Percentiles rank a stretch among this genome's conserved stretches.
Conservation (phyloP, 2,888 invertebrate genomes). For the Andrena chrysosceles region DNA sequence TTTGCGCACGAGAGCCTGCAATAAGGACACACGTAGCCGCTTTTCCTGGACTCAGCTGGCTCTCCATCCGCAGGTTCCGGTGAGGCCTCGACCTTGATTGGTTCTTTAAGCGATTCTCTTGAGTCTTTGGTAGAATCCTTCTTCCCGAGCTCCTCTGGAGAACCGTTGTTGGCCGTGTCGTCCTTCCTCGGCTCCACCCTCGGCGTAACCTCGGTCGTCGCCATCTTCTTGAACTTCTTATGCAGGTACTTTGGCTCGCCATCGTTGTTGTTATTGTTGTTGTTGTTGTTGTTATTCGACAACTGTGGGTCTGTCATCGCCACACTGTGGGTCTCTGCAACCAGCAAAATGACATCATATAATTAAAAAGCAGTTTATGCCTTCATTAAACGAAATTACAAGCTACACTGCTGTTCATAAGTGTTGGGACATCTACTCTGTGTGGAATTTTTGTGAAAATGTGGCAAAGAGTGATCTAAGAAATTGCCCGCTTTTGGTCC, state of each 20-base stretch:
- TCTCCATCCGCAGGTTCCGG: slow-evolving; percentile 77
- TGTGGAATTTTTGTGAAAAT: no score
- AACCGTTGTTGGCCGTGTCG: slow-evolving; percentile 52
- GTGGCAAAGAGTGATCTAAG: no score
- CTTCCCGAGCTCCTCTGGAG: slow-evolving; percentile 66
- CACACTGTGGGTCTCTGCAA: slow-evolving; percentile 80
- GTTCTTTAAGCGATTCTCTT: slow-evolving; percentile 71
- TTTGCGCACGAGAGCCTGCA: slow-evolving; percentile 96
- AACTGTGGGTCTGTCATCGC: slow-evolving; percentile 84
- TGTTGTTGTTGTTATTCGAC: slow-evolving; percentile 78
- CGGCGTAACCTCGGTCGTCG: slow-evolving; percentile 85
- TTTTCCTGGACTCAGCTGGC: slow-evolving; percentile 83
- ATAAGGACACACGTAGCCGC: slow-evolving; percentile 94
- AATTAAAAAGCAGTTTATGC: background rate
- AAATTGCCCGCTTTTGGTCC: no score
- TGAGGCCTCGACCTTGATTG: slow-evolving; percentile 68
- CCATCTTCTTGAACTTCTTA: slow-evolving; percentile 97
- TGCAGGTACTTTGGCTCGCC: slow-evolving; percentile 92
- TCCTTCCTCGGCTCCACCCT: slow-evolving; percentile 79
- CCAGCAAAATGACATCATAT: background rate
- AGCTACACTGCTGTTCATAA: no score
- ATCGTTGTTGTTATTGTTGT: slow-evolving; percentile 79
- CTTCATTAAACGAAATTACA: background rate
- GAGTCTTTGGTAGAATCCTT: slow-evolving; percentile 69
- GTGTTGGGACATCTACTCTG: no score